Evolutionary conservation across 2,797 vertebrate genomes (phyloP).

Genomic region (Cryptoprocta ferox): DNA sequence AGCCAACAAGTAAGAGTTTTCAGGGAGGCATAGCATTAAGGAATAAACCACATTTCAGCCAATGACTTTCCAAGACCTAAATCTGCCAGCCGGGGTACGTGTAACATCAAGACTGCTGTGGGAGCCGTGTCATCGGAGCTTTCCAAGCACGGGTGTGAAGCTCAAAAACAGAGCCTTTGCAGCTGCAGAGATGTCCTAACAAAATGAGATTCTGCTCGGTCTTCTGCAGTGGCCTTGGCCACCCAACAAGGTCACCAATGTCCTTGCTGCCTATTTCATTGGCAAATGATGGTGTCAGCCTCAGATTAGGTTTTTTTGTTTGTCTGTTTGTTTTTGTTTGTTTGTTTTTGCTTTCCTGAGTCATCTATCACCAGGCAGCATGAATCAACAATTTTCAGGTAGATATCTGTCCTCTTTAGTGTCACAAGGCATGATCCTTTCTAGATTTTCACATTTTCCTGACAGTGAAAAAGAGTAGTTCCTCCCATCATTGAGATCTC

Average conservation of each 20-base stretch:
- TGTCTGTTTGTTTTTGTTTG: no score
- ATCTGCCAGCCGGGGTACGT: background rate
- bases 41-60: conserved; percentile 25
- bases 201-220: background rate
- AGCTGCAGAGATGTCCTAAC: background rate
- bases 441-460: conserved; percentile 46
- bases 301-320: background rate
- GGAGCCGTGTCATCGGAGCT: no score
- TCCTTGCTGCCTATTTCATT: background rate
- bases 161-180: background rate
- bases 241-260: background rate
- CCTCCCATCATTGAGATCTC: background rate
- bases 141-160: background rate
- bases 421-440: background rate
- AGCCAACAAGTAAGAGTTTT: conserved; percentile 20
- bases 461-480: conserved; percentile 1
- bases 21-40: background rate
- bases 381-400: background rate
- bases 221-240: background rate
- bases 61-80: background rate
- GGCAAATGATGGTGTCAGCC: background rate
- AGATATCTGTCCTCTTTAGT: background rate
- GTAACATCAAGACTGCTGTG: background rate
- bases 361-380: background rate
- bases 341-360: background rate